Conservation (phyloP, 2,113 vertebrate genomes). For the Columba livia region DNA sequence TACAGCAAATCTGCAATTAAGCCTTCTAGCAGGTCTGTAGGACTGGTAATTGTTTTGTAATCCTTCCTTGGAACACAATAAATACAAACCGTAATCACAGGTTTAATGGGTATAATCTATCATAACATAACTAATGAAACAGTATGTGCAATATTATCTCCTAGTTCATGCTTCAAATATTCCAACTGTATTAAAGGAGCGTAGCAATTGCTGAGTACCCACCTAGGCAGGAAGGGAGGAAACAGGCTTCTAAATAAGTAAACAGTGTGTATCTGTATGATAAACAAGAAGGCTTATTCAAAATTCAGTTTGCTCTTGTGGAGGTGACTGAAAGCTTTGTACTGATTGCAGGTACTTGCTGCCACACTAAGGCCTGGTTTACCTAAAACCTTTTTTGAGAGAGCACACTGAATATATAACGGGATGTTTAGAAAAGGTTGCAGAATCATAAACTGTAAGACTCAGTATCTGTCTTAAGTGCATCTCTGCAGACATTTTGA, state of each 20-base stretch:
- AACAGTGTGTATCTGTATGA: not conserved
- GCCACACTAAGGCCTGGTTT: not conserved
- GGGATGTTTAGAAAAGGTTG: not conserved
- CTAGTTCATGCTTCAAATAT: slow-evolving; percentile 20
- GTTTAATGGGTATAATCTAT: slow-evolving; percentile 57
- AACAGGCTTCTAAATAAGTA: not conserved
- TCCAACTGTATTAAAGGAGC: not conserved
- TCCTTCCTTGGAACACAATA: slow-evolving; percentile 29
- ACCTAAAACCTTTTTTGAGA: not conserved
- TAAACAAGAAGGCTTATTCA: not conserved
- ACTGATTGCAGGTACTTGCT: not conserved
- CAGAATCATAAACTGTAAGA: not conserved
- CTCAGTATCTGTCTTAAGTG: not conserved
- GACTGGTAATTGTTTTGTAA: slow-evolving; percentile 50
- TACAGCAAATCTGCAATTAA: slow-evolving; percentile 33
- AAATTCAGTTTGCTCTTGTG: not conserved
- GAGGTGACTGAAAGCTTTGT: not conserved
- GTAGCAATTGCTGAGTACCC: not conserved
- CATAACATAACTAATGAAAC: slow-evolving; percentile 35
- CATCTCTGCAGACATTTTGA: not conserved
- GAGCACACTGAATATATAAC: not conserved
- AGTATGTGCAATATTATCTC: not conserved
- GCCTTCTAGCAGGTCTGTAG: slow-evolving; percentile 2
- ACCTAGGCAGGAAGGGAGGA: not conserved
- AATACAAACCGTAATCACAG: slow-evolving; percentile 55